phyloP scores from a whole-genome alignment of 2,888 invertebrate species.

The Cistogaster globosa region DNA sequence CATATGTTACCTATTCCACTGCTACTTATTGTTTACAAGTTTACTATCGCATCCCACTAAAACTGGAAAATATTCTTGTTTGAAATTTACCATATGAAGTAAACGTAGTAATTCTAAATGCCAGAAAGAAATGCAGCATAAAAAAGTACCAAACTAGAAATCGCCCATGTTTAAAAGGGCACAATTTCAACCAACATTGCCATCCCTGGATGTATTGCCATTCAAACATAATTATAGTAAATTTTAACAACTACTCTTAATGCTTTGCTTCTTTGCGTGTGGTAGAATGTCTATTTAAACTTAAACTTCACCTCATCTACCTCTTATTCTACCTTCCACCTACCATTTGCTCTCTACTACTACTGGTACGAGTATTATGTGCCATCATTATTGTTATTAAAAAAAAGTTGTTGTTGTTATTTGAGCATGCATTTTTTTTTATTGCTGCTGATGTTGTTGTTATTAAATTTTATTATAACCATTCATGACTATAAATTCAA shows the following conservation, averaged over 20 bases:
- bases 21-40: no score
- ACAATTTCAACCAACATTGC: slow-evolving; percentile 16
- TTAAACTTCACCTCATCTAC: slow-evolving; percentile 10
- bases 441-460: slow-evolving; percentile 7
- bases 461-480: slow-evolving; percentile 50
- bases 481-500: slow-evolving; percentile 68
- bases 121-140: no score
- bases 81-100: no score
- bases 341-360: slow-evolving; percentile 5
- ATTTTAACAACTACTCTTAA: slow-evolving; percentile 11
- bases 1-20: no score
- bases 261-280: background rate
- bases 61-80: no score
- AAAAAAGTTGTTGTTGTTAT: slow-evolving; percentile 25
- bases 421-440: slow-evolving; percentile 17
- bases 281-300: slow-evolving; percentile 10
- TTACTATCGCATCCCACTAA: no score
- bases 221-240: slow-evolving; percentile 40
- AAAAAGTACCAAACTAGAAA: no score
- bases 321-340: slow-evolving; percentile 4
- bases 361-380: slow-evolving; percentile 12
- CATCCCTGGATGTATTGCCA: background rate
- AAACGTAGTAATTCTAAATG: no score
- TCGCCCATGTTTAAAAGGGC: background rate
- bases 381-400: slow-evolving; percentile 65